Conservation (phyloP, 2,797 vertebrate genomes). For the Coregonus sp. region DNA sequence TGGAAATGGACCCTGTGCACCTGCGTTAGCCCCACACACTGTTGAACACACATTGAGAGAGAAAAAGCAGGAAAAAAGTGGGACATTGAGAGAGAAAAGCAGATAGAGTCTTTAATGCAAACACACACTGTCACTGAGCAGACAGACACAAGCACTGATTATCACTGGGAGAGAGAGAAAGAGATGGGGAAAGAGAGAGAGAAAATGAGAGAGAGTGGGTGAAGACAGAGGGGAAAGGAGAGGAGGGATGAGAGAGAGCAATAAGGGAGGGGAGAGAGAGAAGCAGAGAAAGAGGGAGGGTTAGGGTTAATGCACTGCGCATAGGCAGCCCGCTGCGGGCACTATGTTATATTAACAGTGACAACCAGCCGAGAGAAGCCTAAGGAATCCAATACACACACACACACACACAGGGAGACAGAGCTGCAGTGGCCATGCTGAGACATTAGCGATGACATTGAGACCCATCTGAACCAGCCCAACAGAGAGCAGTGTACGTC, state of each 20-base stretch:
- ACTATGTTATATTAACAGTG: conserved; percentile 71
- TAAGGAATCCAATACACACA: conserved; percentile 62
- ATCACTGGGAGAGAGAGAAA: conserved; percentile 18
- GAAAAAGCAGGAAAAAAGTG: conserved; percentile 24
- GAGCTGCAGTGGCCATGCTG: conserved; percentile 63
- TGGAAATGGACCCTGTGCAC: conserved; percentile 55
- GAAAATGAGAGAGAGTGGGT: conserved; percentile 29
- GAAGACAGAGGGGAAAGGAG: conserved; percentile 29
- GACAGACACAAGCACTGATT: conserved; percentile 57
- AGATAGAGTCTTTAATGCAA: conserved; percentile 45
- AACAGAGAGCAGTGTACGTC: conserved; percentile 41
- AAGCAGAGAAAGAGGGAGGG: background rate
- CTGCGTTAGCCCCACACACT: conserved; percentile 41
- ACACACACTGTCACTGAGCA: conserved; percentile 48
- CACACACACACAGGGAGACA: conserved; percentile 19
- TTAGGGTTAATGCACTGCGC: conserved; percentile 63
- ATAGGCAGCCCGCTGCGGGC: conserved; percentile 64
- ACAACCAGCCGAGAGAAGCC: conserved; percentile 66
- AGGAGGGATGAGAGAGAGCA: conserved; percentile 7
- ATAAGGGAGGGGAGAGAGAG: conserved; percentile 11
- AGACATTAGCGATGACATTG: conserved; percentile 69
- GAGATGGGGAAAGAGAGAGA: background rate
- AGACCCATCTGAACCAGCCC: conserved; percentile 59
- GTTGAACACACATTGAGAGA: conserved; percentile 26
- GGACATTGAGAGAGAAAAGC: conserved; percentile 7